These are phyloP conservation scores for Cyclina sinensis DNA, from an alignment of 1,140 invertebrate species.

Conservation along the genomic window DNA sequence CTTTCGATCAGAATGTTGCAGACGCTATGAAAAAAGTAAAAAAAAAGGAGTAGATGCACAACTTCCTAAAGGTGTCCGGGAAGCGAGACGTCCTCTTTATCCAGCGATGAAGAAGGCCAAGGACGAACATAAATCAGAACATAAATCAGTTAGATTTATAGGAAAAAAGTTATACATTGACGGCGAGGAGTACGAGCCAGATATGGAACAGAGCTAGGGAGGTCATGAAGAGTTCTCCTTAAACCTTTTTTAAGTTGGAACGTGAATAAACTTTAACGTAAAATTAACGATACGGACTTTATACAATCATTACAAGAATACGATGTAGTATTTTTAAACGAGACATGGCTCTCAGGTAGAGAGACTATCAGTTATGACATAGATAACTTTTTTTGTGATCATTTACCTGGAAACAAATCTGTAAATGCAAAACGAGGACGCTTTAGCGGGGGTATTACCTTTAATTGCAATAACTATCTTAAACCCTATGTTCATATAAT, in stretches of 20 bases:
- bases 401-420: conserved; percentile 30
- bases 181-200: background rate
- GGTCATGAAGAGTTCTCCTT: background rate
- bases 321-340: background rate
- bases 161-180: background rate
- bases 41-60: background rate
- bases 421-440: background rate
- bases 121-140: background rate
- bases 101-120: background rate
- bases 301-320: background rate
- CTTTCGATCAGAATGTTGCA: background rate
- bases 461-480: background rate
- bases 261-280: background rate
- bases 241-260: background rate
- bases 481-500: background rate
- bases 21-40: background rate
- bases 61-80: background rate
- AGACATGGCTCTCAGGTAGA: background rate
- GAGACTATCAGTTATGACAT: background rate
- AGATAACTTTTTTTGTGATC: background rate
- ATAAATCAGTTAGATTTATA: background rate
- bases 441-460: conserved; percentile 6
- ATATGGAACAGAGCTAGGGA: background rate
- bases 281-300: conserved; percentile 7
- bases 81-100: background rate